These are phyloP conservation scores for Apodemus speciosus DNA, from an alignment of 2,113 vertebrate species.

Conservation along the genomic window DNA sequence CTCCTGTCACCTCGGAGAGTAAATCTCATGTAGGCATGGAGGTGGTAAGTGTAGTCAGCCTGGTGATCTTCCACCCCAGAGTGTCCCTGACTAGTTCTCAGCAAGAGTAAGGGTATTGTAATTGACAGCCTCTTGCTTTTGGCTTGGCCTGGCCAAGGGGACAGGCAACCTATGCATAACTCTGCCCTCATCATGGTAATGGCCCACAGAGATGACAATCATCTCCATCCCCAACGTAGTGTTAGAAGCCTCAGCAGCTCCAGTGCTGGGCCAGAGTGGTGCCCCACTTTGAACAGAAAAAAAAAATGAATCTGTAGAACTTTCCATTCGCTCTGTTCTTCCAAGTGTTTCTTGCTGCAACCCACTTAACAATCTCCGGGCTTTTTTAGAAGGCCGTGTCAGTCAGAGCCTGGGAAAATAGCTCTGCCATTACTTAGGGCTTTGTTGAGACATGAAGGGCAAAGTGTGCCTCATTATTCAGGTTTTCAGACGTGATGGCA, in stretches of 20 bases:
- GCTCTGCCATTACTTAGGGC: constrained; percentile 73
- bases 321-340: neutral
- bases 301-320: neutral
- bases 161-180: neutral
- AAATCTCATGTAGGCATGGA: neutral
- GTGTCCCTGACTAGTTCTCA: fast-evolving
- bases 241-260: neutral
- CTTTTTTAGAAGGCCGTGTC: constrained; percentile 69
- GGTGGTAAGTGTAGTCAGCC: neutral
- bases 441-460: constrained; percentile 74
- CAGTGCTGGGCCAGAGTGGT: neutral
- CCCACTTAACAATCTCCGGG: constrained; percentile 63
- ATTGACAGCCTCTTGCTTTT: neutral
- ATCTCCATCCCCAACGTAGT: fast-evolving
- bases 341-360: neutral
- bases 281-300: constrained; percentile 52
- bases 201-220: neutral
- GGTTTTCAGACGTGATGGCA: constrained; percentile 67
- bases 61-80: neutral
- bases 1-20: fast-evolving
- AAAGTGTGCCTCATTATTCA: constrained; percentile 80
- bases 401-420: constrained; percentile 49
- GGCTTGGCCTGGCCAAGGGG: neutral
- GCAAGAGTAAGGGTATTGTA: fast-evolving
- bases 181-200: neutral